Evolutionary conservation across 2,888 invertebrate genomes (phyloP), one percentile per base, ranked within the genome.

Genomic region (Andricus quercusramuli): DNA sequence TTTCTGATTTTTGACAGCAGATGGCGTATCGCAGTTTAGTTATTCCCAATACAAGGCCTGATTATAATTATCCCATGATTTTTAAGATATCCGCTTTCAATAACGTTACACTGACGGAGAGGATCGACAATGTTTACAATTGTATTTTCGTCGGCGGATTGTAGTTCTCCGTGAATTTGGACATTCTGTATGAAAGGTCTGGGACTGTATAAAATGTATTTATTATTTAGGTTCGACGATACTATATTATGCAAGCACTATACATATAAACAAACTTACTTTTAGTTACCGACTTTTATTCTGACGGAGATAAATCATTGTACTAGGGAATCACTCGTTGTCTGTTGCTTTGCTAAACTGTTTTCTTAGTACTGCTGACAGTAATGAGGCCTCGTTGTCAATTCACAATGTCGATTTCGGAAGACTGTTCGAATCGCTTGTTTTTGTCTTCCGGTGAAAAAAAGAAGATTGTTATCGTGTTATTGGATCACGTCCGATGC

Each of bases 171-270:
- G 32, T 44, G 85, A 85, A 86, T 88, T 87, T 86, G 91, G 89
- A 90, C 89, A 91, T 91, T 91, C 91, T 91, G 91, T 91, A 91
- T 91, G 87, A 90, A 90, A 88, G 88, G 90, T 90, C 91, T 90
- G 85, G 85, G 90, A 91, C 90, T 91, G 91, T 91, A 91, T 90
- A 92, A 92, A 92, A 91, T 92, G 92, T 92, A 92, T 92, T 92
- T 92, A 92, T 92, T 92, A 91, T 92, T 92, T 92, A 92, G 91
- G 89, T 92, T 92, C 88, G 90, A 92, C 90, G 90, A 90, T 89
- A 90, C 89, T 91, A 90, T 89, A 85, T 89, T 91, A 89, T 88
- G 89, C 89, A 89, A 89, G 85, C 85, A 85, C 84, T 91, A 90
- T 89, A 89, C 89, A 90, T 83, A 84, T 83, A 77, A 62, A 89